A percentile compares a stretch with the other conserved stretches of the same genome.
Conservation (phyloP, 2,888 invertebrate genomes). For the Nomada ferruginata region DNA sequence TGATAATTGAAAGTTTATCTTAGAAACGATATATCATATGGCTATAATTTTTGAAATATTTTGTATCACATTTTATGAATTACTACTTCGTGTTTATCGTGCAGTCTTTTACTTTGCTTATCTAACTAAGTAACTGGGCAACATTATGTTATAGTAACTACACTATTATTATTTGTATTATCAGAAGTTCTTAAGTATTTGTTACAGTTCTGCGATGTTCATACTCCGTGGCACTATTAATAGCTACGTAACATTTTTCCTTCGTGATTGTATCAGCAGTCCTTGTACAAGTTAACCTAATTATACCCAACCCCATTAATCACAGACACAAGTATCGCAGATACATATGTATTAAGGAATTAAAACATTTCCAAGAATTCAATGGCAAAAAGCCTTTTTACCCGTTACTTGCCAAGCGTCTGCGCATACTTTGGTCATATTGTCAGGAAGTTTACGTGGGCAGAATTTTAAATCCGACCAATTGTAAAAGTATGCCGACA, state of each 20-base stretch:
- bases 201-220: too few species aligned
- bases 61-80: too few species aligned
- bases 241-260: background rate
- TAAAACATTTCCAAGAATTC: constrained; percentile 14
- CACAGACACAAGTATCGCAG: background rate
- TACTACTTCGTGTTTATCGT: too few species aligned
- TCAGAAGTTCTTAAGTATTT: background rate
- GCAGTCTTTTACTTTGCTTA: too few species aligned
- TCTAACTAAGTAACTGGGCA: too few species aligned
- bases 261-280: background rate
- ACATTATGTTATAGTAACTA: background rate
- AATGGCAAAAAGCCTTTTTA: background rate
- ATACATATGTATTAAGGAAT: background rate
- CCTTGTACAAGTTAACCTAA: constrained; percentile 7
- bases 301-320: constrained; percentile 13
- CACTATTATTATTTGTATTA: background rate
- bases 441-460: background rate
- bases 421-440: background rate
- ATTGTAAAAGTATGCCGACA: too few species aligned
- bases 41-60: background rate
- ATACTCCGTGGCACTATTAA: too few species aligned
- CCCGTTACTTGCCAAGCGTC: background rate
- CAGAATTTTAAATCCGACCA: too few species aligned
- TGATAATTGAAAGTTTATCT: background rate
- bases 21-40: background rate